Conservation (phyloP, 30 jellyfish, hydroid and myxozoan genomes). For the Haliclystus octoradiatus region DNA sequence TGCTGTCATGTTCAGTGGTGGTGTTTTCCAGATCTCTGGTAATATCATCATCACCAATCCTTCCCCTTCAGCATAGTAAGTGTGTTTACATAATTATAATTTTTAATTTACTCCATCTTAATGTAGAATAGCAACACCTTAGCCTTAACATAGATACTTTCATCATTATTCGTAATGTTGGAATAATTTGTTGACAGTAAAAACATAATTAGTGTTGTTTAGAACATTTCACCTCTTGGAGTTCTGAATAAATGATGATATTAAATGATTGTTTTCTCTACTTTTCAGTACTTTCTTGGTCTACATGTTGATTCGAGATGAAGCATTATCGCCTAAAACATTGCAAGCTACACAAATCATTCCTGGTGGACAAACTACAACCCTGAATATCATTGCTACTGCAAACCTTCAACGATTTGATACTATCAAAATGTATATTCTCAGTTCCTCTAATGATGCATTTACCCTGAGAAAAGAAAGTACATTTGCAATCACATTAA, state of each 20-base stretch:
- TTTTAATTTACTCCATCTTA: too few relatives aligned
- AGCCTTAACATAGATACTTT: too few relatives aligned
- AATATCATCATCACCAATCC: conserved; percentile 37
- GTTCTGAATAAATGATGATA: too few relatives aligned
- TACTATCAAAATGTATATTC: conserved; percentile 26
- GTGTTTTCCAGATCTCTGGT: conserved; percentile 46
- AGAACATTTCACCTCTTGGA: too few relatives aligned
- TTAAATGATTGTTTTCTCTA: too few relatives aligned
- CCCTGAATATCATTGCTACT: conserved; percentile 52
- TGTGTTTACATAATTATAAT: background rate
- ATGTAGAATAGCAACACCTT: too few relatives aligned
- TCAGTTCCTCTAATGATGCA: conserved; percentile 27
- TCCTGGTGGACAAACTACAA: conserved; percentile 15
- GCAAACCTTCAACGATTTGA: conserved; percentile 57
- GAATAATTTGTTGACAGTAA: too few relatives aligned
- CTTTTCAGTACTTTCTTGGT: conserved; percentile 27
- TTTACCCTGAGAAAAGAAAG: conserved; percentile 37
- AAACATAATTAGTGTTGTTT: too few relatives aligned
- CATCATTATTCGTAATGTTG: too few relatives aligned
- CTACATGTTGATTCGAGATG: conserved; percentile 20
- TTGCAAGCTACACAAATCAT: background rate
- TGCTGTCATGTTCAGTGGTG: conserved; percentile 49
- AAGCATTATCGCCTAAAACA: conserved; percentile 20
- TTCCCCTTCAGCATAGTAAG: conserved; percentile 24
- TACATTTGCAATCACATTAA: conserved; percentile 46